These are phyloP conservation scores for Peromyscus nudipes DNA, from an alignment of 2,797 vertebrate genomes.

Conservation along the genomic window DNA sequence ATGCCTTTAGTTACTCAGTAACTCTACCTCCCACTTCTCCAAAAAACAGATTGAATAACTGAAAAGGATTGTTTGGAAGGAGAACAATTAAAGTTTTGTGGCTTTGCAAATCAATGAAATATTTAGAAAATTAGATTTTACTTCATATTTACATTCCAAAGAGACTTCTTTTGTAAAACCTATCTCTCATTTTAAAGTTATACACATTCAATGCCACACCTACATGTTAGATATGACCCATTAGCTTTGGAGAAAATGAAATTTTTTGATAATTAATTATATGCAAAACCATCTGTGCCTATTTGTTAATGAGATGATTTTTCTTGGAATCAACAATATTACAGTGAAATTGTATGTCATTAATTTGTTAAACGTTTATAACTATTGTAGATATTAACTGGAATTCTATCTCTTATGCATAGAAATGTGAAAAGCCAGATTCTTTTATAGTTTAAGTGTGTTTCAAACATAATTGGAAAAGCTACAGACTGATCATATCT, in stretches of 20 bases:
- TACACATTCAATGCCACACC: not conserved
- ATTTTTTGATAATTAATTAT: slow-evolving; percentile 61
- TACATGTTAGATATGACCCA: not conserved
- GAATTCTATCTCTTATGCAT: slow-evolving; percentile 41
- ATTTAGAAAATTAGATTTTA: slow-evolving; percentile 60
- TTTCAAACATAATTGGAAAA: slow-evolving; percentile 19
- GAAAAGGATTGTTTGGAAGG: not conserved
- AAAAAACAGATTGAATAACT: not conserved
- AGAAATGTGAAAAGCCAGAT: slow-evolving; percentile 39
- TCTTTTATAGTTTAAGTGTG: slow-evolving; percentile 46
- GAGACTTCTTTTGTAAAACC: not conserved
- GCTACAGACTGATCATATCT: slow-evolving; percentile 8
- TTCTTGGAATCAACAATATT: slow-evolving; percentile 47
- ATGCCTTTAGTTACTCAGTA: not conserved
- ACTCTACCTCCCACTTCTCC: not conserved
- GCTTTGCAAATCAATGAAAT: not conserved
- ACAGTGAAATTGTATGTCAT: slow-evolving; percentile 24
- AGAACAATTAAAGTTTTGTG: slow-evolving; percentile 8
- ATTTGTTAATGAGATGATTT: not conserved
- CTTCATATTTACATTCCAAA: not conserved
- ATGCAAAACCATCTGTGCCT: not conserved
- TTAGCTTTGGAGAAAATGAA: slow-evolving; percentile 33
- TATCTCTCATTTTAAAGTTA: not conserved
- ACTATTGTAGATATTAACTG: not conserved
- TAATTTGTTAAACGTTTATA: slow-evolving; percentile 24